A percentile compares a stretch with the other conserved stretches of the same genome.
phyloP scores from a whole-genome alignment of 2,888 invertebrate genomes.

The Mythimna loreyi region DNA sequence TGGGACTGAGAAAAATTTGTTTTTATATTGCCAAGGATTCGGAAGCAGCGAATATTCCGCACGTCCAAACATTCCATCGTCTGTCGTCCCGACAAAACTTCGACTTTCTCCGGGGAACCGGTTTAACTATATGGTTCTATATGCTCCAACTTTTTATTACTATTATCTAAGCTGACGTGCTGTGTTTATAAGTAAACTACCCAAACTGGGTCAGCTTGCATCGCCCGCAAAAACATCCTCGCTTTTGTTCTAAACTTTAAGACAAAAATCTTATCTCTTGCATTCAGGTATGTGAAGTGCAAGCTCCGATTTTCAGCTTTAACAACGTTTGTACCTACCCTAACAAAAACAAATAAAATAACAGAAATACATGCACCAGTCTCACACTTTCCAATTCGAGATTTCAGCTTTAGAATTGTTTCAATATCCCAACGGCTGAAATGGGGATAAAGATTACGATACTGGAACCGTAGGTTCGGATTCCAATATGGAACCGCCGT shows the following conservation, averaged over 20 bases:
- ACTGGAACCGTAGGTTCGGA: constrained; percentile 43
- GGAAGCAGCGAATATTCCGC: constrained; percentile 36
- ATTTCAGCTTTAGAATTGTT: constrained; percentile 51
- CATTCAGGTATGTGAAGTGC: constrained; percentile 26
- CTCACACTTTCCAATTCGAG: constrained; percentile 39
- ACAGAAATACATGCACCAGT: constrained; percentile 28
- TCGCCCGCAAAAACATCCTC: constrained; percentile 28
- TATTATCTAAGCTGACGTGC: constrained; percentile 60
- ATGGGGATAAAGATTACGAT: constrained; percentile 47
- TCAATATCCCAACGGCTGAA: constrained; percentile 50
- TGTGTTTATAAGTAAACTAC: constrained; percentile 54
- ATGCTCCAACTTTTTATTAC: constrained; percentile 60
- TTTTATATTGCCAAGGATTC: constrained; percentile 49
- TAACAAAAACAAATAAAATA: constrained; percentile 34
- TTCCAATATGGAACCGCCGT: constrained; percentile 32
- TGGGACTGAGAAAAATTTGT: constrained; percentile 52
- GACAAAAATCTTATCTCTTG: constrained; percentile 35
- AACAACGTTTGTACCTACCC: constrained; percentile 27
- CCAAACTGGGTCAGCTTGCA: constrained; percentile 51
- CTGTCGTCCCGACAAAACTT: constrained; percentile 49
- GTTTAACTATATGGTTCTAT: constrained; percentile 46
- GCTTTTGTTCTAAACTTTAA: constrained; percentile 45
- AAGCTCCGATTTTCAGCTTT: constrained; percentile 27
- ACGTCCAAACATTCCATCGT: constrained; percentile 53
- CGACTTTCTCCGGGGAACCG: constrained; percentile 41